Conservation (phyloP, 1,140 invertebrate genomes). For the Drosophila auraria region DNA sequence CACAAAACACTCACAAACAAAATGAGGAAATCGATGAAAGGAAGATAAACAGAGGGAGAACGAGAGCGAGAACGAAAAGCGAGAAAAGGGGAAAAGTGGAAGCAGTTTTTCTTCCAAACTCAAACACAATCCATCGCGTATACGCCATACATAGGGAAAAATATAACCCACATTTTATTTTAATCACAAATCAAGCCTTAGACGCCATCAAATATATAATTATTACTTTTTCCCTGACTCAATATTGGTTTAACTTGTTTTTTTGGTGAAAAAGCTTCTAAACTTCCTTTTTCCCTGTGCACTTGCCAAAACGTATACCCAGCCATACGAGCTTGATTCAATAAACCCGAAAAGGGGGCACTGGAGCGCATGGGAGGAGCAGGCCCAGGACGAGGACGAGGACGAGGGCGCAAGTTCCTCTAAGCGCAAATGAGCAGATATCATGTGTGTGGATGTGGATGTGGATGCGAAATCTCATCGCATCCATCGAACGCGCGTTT, state of each 20-base stretch:
- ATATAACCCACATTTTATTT: neutral
- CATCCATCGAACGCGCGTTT: constrained; percentile 15
- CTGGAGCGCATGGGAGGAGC: neutral
- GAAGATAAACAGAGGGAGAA: constrained; percentile 15
- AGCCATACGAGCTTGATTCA: constrained; percentile 23
- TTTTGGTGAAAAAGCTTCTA: neutral
- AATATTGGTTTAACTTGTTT: neutral
- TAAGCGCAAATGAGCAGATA: constrained; percentile 25
- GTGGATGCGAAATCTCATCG: constrained; percentile 1
- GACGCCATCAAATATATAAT: too few relatives aligned
- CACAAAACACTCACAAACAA: constrained; percentile 29
- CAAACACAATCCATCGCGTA: constrained; percentile 26
- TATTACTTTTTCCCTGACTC: neutral
- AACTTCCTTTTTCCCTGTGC: neutral
- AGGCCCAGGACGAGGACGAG: neutral
- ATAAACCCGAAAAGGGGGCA: constrained; percentile 1
- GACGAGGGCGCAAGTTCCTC: constrained; percentile 13
- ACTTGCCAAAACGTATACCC: constrained; percentile 12
- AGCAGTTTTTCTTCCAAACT: neutral
- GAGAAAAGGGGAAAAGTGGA: neutral
- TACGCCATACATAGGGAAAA: constrained; percentile 13
- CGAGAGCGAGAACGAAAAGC: neutral
- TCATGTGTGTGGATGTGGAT: neutral
- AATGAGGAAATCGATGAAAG: constrained; percentile 14
- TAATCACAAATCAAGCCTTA: neutral